Evolutionary conservation across 2,888 invertebrate species (phyloP).

Genomic region (Synanthedon andrenaeformis): DNA sequence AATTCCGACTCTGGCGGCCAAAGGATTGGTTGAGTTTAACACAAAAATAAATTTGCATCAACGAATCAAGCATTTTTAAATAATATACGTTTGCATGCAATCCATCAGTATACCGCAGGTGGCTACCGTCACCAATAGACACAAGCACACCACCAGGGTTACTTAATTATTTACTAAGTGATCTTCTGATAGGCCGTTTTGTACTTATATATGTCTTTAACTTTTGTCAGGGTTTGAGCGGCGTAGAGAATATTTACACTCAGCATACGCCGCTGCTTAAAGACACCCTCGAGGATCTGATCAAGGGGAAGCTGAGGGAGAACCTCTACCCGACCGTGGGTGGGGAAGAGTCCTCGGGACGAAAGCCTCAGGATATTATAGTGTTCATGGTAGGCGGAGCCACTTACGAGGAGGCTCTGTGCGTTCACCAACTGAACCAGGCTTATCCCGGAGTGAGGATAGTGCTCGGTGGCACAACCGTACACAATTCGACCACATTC

Average conservation of each 20-base stretch:
- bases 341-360: conserved; percentile 61
- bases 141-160: too few relatives aligned
- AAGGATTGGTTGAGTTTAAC: too few relatives aligned
- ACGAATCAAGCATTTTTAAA: too few relatives aligned
- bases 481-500: conserved; percentile 90
- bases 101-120: too few relatives aligned
- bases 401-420: conserved; percentile 94
- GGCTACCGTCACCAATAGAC: too few relatives aligned
- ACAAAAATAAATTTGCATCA: too few relatives aligned
- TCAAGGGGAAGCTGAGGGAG: conserved; percentile 91
- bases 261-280: conserved; percentile 95
- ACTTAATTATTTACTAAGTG: too few relatives aligned
- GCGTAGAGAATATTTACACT: conserved; percentile 99
- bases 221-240: conserved; percentile 78
- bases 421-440: conserved; percentile 81
- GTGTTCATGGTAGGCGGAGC: conserved; percentile 96
- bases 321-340: conserved; percentile 87
- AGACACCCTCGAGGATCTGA: conserved; percentile 89
- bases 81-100: too few relatives aligned
- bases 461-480: conserved; percentile 89
- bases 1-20: too few relatives aligned
- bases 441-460: conserved; percentile 80
- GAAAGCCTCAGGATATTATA: conserved; percentile 91
- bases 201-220: too few relatives aligned
- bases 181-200: background rate